phyloP scores from a whole-genome alignment of 2,797 vertebrate species.

The Leptodactylus fallax region DNA sequence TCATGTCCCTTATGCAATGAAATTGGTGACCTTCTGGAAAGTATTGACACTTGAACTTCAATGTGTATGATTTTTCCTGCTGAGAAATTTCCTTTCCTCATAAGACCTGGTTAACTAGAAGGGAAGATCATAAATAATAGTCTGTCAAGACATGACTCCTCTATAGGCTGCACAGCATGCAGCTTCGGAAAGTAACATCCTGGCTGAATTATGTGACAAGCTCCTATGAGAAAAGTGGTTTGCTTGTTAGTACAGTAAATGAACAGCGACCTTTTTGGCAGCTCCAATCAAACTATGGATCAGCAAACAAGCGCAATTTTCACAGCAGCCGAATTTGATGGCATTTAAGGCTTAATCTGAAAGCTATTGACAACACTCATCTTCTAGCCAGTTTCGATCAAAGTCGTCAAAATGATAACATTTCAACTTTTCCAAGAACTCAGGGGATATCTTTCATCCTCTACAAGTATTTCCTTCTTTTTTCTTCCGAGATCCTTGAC shows the following conservation, averaged over 20 bases:
- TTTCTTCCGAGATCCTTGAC: conserved; percentile 55
- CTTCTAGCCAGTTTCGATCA: conserved; percentile 54
- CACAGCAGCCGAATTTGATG: conserved; percentile 52
- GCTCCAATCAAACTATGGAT: conserved; percentile 56
- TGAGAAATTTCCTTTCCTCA: conserved; percentile 58
- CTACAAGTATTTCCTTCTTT: conserved; percentile 54
- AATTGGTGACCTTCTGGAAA: conserved; percentile 35
- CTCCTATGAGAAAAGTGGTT: conserved; percentile 33
- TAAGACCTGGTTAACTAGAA: conserved; percentile 49
- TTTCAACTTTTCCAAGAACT: conserved; percentile 52
- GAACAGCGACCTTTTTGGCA: conserved; percentile 50
- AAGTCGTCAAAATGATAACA: conserved; percentile 60
- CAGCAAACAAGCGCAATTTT: conserved; percentile 55
- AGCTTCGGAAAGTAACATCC: conserved; percentile 54
- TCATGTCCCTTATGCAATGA: conserved; percentile 3
- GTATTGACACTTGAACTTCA: conserved; percentile 48
- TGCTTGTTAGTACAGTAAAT: conserved; percentile 54
- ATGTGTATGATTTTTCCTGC: conserved; percentile 57
- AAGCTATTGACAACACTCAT: conserved; percentile 53
- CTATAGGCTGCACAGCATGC: conserved; percentile 54
- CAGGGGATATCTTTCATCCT: conserved; percentile 58
- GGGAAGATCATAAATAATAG: conserved; percentile 60
- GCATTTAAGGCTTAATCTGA: conserved; percentile 56
- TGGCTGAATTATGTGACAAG: conserved; percentile 58
- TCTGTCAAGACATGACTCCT: conserved; percentile 37